Evolutionary conservation across 2,113 vertebrate genomes (phyloP).

Genomic region (Rhynchomys soricoides): DNA sequence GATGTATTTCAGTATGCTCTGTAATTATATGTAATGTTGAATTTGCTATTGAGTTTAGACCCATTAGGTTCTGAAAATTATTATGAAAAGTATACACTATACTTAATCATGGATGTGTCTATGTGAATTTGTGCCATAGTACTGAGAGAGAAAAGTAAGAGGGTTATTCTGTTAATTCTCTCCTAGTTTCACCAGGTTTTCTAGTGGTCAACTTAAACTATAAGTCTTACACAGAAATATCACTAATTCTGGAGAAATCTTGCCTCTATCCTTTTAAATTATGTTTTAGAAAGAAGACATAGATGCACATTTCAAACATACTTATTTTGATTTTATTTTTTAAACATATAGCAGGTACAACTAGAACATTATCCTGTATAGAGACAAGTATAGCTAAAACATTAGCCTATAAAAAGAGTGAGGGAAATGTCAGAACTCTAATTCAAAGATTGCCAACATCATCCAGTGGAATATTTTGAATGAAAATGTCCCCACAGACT

Average conservation of each 20-base stretch:
- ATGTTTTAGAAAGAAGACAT: background rate
- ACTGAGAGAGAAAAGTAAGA: too few relatives aligned
- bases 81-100: too few relatives aligned
- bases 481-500: background rate
- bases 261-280: background rate
- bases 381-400: background rate
- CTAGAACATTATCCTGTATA: background rate
- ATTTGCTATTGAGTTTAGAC: too few relatives aligned
- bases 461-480: background rate
- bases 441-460: background rate
- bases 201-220: too few relatives aligned
- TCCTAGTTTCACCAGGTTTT: too few relatives aligned
- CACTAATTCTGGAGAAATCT: background rate
- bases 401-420: background rate
- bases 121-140: too few relatives aligned
- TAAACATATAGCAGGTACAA: background rate
- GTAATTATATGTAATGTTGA: too few relatives aligned
- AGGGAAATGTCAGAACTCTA: background rate
- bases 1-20: background rate
- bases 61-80: too few relatives aligned
- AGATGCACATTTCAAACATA: background rate
- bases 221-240: too few relatives aligned
- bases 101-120: too few relatives aligned
- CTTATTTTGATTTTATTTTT: background rate
- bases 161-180: too few relatives aligned